Evolutionary conservation across 2,797 vertebrate genomes (phyloP).

Genomic region (Sebastes hubbsi): DNA sequence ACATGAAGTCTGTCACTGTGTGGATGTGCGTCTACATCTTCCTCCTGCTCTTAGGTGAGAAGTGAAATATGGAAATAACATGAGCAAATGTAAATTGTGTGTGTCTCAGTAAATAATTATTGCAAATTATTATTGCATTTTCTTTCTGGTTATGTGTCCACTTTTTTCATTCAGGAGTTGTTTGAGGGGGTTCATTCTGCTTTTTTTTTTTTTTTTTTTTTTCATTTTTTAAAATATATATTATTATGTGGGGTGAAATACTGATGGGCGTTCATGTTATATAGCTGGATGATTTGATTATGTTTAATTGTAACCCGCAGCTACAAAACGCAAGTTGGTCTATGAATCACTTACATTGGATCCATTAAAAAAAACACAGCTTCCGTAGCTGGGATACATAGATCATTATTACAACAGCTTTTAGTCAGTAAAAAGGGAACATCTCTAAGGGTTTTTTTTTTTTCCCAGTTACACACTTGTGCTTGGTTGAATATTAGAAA

Average conservation of each 20-base stretch:
- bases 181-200: conserved; percentile 5
- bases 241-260: neutral
- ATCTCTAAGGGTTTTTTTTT: neutral
- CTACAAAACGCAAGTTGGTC: conserved; percentile 27
- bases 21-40: conserved; percentile 75
- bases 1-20: conserved; percentile 77
- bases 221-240: neutral
- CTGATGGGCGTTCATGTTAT: conserved; percentile 6
- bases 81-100: neutral
- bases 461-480: neutral
- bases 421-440: neutral
- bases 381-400: neutral
- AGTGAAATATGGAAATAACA: conserved; percentile 21
- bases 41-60: conserved; percentile 83
- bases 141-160: neutral
- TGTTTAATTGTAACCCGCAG: conserved; percentile 25
- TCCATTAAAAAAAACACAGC: neutral
- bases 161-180: conserved; percentile 17
- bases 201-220: neutral
- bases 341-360: neutral
- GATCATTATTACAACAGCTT: neutral
- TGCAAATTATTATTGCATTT: neutral
- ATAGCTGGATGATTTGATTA: neutral
- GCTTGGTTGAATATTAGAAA: conserved; percentile 13
- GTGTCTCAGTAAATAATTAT: neutral